Evolutionary conservation across 2,797 vertebrate genomes (phyloP).

Genomic region (Parauchenoglanis ngamensis): DNA sequence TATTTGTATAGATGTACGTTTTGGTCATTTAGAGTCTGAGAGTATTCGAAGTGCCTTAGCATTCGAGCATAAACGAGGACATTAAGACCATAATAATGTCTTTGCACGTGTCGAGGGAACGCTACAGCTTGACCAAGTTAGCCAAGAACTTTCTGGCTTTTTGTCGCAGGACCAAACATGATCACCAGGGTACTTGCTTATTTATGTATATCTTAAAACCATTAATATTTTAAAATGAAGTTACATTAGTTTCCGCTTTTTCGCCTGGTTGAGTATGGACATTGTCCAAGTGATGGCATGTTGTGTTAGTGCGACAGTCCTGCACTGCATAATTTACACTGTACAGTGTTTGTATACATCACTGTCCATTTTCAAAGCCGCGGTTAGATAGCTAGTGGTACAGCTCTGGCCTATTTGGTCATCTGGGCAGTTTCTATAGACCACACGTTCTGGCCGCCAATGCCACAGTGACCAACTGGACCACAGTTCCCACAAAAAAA

Average conservation of each 20-base stretch:
- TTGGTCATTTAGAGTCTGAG: background rate
- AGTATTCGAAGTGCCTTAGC: background rate
- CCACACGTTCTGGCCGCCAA: background rate
- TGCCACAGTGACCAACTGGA: background rate
- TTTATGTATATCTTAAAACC: background rate
- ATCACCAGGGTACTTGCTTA: background rate
- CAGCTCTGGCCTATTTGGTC: background rate
- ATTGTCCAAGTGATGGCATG: background rate
- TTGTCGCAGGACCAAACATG: background rate
- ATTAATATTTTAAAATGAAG: background rate
- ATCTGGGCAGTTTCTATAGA: background rate
- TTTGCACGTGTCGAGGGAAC: background rate
- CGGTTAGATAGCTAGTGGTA: background rate
- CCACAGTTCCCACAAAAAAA: background rate
- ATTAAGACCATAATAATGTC: background rate
- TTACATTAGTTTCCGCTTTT: background rate
- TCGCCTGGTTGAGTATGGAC: background rate
- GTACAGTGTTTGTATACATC: background rate
- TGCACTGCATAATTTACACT: constrained; percentile 4
- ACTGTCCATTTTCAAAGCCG: background rate
- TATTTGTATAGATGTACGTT: background rate
- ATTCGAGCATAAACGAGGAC: too few relatives aligned
- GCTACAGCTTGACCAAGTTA: background rate
- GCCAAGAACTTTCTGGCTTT: background rate
- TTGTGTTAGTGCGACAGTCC: background rate